Conservation (phyloP, 2,888 invertebrate species). For the Orthosia gothica region DNA sequence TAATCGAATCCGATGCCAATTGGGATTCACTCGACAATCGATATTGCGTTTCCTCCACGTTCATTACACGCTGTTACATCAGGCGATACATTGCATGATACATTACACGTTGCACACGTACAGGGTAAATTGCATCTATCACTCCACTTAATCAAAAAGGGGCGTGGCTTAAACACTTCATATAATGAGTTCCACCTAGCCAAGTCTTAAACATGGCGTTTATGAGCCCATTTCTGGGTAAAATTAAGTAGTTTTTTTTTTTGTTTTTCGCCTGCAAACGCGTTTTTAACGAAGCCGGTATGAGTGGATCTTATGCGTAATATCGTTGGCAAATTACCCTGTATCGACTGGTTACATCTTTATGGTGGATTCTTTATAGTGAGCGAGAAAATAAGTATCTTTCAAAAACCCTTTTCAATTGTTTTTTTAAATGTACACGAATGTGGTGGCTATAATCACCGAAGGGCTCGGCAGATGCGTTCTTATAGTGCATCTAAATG, state of each 20-base stretch:
- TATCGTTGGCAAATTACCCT: constrained; percentile 76
- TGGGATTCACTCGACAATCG: not conserved
- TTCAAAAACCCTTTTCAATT: not conserved
- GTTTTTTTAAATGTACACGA: too few relatives aligned
- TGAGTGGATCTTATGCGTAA: constrained; percentile 69
- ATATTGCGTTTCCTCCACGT: not conserved
- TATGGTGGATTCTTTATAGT: constrained; percentile 70
- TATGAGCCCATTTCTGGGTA: constrained; percentile 38
- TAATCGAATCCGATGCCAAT: constrained; percentile 10
- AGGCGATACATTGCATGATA: not conserved
- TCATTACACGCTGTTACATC: not conserved
- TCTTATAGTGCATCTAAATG: too few relatives aligned
- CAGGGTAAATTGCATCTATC: constrained; percentile 25
- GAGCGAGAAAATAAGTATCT: not conserved
- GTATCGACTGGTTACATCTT: constrained; percentile 79
- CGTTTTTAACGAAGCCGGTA: constrained; percentile 65
- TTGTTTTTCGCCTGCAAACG: constrained; percentile 54
- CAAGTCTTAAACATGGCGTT: constrained; percentile 40
- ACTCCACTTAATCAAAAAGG: constrained; percentile 46
- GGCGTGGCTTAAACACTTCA: constrained; percentile 41
- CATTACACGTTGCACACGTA: not conserved
- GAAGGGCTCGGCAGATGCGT: too few relatives aligned
- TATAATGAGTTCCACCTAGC: constrained; percentile 50
- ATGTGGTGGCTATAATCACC: too few relatives aligned
- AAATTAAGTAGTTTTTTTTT: constrained; percentile 4